phyloP scores from a whole-genome alignment of 2,113 vertebrate species.

The Lampris incognitus region DNA sequence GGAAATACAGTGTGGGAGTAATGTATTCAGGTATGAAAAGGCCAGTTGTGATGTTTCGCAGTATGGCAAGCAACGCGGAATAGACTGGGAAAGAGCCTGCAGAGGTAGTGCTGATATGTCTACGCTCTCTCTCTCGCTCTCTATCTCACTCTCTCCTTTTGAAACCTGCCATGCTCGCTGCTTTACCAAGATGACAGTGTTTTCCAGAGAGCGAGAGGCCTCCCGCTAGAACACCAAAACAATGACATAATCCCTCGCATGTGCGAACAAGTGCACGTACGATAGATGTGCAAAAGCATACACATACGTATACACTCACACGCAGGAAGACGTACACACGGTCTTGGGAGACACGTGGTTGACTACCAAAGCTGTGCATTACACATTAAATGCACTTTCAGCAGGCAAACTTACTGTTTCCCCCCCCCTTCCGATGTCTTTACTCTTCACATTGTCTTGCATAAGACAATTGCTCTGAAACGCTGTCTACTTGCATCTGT shows the following conservation, averaged over 20 bases:
- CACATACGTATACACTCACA: neutral
- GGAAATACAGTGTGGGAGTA: slow-evolving; percentile 23
- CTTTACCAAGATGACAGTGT: slow-evolving; percentile 28
- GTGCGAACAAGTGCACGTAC: neutral
- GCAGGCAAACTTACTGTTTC: slow-evolving; percentile 63
- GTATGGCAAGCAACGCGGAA: neutral
- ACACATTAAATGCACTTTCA: slow-evolving; percentile 80
- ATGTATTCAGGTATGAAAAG: slow-evolving; percentile 19
- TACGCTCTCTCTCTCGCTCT: neutral
- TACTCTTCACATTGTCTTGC: slow-evolving; percentile 59
- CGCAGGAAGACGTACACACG: neutral
- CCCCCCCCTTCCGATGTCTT: slow-evolving; percentile 50
- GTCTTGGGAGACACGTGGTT: slow-evolving; percentile 39
- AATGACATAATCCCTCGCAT: slow-evolving; percentile 10
- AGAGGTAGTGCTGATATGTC: slow-evolving; percentile 17
- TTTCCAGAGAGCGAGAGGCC: slow-evolving; percentile 59
- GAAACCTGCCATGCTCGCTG: slow-evolving; percentile 21
- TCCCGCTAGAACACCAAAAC: slow-evolving; percentile 37
- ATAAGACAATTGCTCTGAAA: slow-evolving; percentile 64
- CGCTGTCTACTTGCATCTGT: slow-evolving; percentile 66
- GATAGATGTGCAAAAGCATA: neutral
- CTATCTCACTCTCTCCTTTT: neutral
- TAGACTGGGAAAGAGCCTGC: slow-evolving; percentile 36
- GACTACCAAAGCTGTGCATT: slow-evolving; percentile 59
- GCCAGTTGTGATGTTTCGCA: slow-evolving; percentile 32